phyloP scores from a whole-genome alignment of 2,113 vertebrate genomes.

The Phalacrocorax aristotelis region DNA sequence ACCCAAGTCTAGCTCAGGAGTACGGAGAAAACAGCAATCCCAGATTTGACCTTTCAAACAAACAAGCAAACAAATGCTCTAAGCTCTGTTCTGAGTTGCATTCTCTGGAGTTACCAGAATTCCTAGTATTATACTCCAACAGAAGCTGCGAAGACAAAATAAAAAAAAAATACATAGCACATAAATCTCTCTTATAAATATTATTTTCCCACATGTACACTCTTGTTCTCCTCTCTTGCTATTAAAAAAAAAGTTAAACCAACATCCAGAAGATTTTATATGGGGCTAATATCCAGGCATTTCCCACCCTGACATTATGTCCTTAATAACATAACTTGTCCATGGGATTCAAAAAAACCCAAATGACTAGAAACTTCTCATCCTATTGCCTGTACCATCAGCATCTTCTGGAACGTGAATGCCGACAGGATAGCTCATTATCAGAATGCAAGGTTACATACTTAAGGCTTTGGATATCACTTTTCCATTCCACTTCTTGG shows the following conservation, averaged over 20 bases:
- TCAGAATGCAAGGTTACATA: not conserved
- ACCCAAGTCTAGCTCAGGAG: not conserved
- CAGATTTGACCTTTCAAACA: not conserved
- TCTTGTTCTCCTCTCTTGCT: not conserved
- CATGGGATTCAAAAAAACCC: not conserved
- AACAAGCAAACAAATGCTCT: not conserved
- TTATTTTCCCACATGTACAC: not conserved
- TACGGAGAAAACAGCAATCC: not conserved
- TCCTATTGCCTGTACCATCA: not conserved
- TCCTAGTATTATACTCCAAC: not conserved
- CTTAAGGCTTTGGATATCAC: conserved; percentile 43
- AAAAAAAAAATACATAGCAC: not conserved
- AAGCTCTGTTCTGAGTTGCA: not conserved
- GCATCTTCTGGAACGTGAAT: not conserved
- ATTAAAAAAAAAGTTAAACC: not conserved
- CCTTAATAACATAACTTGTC: not conserved
- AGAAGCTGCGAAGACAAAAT: not conserved
- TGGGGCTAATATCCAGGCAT: not conserved
- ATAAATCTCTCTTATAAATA: not conserved
- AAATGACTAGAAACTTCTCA: not conserved
- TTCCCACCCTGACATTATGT: not conserved
- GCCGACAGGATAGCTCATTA: not conserved
- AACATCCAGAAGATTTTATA: not conserved
- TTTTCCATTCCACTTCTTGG: conserved; percentile 44
- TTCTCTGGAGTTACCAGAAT: not conserved